A percentile compares a stretch with the other conserved stretches of the same genome.
Conservation (phyloP, 2,888 invertebrate genomes). For the Metacarcinus magister region DNA sequence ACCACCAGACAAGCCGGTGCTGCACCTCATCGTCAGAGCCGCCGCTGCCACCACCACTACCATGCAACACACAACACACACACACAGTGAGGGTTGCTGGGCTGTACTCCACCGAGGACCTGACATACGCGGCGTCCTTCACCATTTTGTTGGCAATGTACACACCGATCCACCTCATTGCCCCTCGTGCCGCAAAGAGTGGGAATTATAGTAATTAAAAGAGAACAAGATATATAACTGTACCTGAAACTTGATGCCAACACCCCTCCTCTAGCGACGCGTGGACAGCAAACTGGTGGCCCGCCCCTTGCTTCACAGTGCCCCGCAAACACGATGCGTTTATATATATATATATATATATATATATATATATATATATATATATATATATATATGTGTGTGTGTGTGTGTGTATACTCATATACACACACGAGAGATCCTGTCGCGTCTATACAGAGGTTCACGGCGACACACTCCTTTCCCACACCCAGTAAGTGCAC, state of each 20-base stretch:
- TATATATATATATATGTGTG: neutral
- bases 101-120: neutral
- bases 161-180: neutral
- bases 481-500: slow-evolving; percentile 59
- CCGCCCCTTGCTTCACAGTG: neutral
- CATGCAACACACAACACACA: neutral
- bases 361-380: neutral
- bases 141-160: neutral
- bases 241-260: slow-evolving; percentile 44
- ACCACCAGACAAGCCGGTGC: neutral
- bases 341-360: neutral
- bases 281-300: neutral
- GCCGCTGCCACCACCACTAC: neutral
- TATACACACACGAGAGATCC: neutral
- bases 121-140: neutral
- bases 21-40: neutral
- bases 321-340: neutral
- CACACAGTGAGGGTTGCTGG: neutral
- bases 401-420: too few relatives aligned
- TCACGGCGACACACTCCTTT: neutral
- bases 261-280: slow-evolving; percentile 33
- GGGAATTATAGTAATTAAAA: slow-evolving; percentile 46
- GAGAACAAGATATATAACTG: slow-evolving; percentile 1
- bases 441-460: slow-evolving; percentile 6
- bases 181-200: slow-evolving; percentile 41